Percentiles rank a stretch among this genome's conserved stretches.
phyloP scores from a whole-genome alignment of 2,113 vertebrate genomes.

The Montifringilla adamsi region DNA sequence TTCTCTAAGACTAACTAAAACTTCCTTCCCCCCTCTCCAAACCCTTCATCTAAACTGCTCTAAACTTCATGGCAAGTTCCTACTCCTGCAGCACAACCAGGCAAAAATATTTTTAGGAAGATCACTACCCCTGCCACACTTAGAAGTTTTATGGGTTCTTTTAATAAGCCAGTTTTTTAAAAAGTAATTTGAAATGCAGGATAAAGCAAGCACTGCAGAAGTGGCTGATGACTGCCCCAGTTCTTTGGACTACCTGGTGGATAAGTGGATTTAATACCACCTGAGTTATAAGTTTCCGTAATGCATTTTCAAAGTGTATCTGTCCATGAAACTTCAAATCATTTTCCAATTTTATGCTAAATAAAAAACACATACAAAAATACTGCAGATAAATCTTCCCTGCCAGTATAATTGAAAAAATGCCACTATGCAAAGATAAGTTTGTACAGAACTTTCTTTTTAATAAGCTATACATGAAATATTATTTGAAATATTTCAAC shows the following conservation, averaged over 20 bases:
- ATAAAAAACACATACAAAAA: slow-evolving; percentile 6
- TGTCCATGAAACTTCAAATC: background rate
- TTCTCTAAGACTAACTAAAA: background rate
- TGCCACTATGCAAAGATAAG: background rate
- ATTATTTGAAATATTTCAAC: background rate
- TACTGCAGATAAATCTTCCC: background rate
- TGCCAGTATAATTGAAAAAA: background rate
- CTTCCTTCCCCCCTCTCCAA: accelerated
- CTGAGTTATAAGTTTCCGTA: background rate
- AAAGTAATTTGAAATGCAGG: background rate
- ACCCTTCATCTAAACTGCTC: background rate
- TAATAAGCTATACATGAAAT: background rate
- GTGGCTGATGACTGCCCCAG: background rate
- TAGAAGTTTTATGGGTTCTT: background rate
- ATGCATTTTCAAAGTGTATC: background rate
- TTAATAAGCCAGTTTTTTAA: background rate
- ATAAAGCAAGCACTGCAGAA: background rate
- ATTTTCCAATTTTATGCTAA: background rate
- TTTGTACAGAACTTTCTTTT: background rate
- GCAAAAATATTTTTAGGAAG: background rate
- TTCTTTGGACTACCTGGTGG: background rate
- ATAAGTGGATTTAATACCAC: background rate
- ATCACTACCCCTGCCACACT: background rate
- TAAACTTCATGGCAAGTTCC: background rate
- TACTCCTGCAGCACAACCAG: background rate